phyloP scores from a whole-genome alignment of 2,888 invertebrate species.

The Diachrysia chrysitis region DNA sequence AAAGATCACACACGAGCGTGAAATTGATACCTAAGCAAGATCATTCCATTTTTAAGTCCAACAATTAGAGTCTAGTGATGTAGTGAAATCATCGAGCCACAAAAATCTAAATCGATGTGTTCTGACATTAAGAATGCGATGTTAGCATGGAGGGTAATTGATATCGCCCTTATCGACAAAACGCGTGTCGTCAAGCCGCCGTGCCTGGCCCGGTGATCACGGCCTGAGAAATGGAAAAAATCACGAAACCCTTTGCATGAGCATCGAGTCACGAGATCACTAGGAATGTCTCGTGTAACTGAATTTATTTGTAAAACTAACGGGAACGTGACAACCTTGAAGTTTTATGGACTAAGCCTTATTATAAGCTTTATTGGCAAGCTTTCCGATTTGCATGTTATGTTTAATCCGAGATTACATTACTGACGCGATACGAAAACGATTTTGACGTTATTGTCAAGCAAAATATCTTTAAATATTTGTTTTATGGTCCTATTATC shows the following conservation, averaged over 20 bases:
- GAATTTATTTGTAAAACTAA: constrained; percentile 56
- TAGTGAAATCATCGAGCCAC: constrained; percentile 14
- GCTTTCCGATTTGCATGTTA: constrained; percentile 11
- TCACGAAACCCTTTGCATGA: constrained; percentile 72
- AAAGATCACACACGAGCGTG: neutral
- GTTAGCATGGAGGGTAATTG: constrained; percentile 61
- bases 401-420: constrained; percentile 1
- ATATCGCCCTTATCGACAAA: constrained; percentile 76
- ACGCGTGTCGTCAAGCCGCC: constrained; percentile 71
- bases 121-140: constrained; percentile 42
- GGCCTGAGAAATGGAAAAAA: constrained; percentile 78
- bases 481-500: no score
- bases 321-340: constrained; percentile 52
- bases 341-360: constrained; percentile 33
- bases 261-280: constrained; percentile 60
- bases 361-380: constrained; percentile 13
- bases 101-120: constrained; percentile 33
- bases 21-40: neutral
- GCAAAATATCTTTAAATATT: no score
- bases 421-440: neutral
- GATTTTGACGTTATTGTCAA: neutral
- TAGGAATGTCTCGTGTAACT: constrained; percentile 60
- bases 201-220: constrained; percentile 74
- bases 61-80: neutral
- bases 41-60: constrained; percentile 13